Percentiles rank a stretch among this genome's conserved stretches.
These are phyloP conservation scores for Cephalopachus bancanus DNA, from an alignment of 2,797 vertebrate species.

Conservation along the genomic window DNA sequence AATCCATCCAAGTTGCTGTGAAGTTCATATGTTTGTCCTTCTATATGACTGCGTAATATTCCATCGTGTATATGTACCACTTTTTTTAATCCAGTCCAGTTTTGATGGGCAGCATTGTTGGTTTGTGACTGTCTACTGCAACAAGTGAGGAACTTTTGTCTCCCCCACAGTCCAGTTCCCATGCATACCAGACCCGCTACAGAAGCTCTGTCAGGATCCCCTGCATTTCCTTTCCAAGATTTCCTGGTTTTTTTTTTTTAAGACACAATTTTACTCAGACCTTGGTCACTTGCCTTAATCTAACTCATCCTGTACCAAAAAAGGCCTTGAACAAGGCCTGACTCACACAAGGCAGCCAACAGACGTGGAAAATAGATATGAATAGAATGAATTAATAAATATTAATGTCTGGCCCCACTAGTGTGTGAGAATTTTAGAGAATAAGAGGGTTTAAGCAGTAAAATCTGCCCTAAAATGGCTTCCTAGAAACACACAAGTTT, in stretches of 20 bases:
- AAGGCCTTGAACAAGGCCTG: too few relatives aligned
- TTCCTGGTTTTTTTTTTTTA: background rate
- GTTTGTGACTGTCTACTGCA: background rate
- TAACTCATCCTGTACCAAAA: background rate
- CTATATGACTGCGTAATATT: too few relatives aligned
- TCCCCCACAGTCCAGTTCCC: background rate
- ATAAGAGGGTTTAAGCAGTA: background rate
- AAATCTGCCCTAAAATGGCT: background rate
- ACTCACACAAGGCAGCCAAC: too few relatives aligned
- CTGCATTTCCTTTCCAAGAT: too few relatives aligned
- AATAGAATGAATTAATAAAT: rapidly evolving
- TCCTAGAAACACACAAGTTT: too few relatives aligned
- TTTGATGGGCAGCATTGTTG: too few relatives aligned
- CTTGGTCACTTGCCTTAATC: background rate
- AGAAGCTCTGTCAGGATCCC: background rate
- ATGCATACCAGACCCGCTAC: too few relatives aligned
- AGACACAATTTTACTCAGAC: background rate
- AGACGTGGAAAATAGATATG: background rate
- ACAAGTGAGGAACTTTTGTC: background rate
- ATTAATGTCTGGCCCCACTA: background rate
- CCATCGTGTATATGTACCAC: too few relatives aligned
- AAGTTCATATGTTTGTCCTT: too few relatives aligned
- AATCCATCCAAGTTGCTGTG: too few relatives aligned
- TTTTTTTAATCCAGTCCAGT: too few relatives aligned
- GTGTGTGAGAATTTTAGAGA: too few relatives aligned